These are phyloP conservation scores for Morpho deidamia DNA, from an alignment of 2,888 invertebrate species.

Conservation along the genomic window DNA sequence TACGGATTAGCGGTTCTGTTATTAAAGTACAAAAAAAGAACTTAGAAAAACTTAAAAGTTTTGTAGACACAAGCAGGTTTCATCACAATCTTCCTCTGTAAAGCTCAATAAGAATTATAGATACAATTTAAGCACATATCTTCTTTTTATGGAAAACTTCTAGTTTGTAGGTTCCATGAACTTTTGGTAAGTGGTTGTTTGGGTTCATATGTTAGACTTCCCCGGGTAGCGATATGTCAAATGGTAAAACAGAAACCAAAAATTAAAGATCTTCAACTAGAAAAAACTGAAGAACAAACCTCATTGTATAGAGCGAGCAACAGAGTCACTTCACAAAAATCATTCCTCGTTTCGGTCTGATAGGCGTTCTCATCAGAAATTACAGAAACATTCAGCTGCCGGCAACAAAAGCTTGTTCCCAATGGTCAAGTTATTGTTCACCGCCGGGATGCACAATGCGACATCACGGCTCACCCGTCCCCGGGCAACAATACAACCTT, in stretches of 20 bases:
- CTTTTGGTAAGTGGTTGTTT: too few species aligned
- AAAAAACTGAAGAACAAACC: constrained; percentile 1
- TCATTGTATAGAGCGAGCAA: constrained; percentile 13
- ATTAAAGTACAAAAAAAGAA: too few species aligned
- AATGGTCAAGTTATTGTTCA: constrained; percentile 72
- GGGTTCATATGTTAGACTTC: too few species aligned
- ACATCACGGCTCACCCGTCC: constrained; percentile 64
- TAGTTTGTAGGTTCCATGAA: too few species aligned
- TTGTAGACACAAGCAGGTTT: too few species aligned
- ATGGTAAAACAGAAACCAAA: background rate
- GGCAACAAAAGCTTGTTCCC: constrained; percentile 54
- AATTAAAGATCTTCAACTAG: background rate
- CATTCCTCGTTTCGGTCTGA: constrained; percentile 47
- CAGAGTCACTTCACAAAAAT: constrained; percentile 18
- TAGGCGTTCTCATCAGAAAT: constrained; percentile 49
- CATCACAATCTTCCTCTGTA: too few species aligned
- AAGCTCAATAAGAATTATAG: too few species aligned
- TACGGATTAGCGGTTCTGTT: too few species aligned
- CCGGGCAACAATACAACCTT: constrained; percentile 48
- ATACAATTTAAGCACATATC: too few species aligned
- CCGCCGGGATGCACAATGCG: constrained; percentile 53
- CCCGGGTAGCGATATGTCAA: too few species aligned
- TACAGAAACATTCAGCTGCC: constrained; percentile 58
- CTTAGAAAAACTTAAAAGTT: too few species aligned
- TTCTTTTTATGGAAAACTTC: too few species aligned